Evolutionary conservation across 2,797 vertebrate genomes (phyloP), one percentile per base, ranked within the genome.

Genomic region (Acrocephalus scirpaceus): DNA sequence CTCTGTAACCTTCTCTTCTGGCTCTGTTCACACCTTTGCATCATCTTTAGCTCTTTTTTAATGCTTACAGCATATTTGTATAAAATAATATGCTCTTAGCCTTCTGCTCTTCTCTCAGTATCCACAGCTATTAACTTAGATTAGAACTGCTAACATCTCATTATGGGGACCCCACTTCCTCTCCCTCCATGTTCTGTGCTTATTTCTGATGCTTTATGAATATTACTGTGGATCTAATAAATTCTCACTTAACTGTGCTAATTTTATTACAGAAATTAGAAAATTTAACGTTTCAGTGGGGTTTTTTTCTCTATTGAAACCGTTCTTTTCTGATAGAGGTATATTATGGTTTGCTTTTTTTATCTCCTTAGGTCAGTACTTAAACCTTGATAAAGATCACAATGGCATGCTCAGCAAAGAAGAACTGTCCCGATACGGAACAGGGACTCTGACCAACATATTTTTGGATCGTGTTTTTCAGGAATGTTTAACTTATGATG

Each of bases 391-490:
- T 90, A 99, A 99, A 80, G 99, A 99, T 96, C 99, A 99, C 97
- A 99, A 99, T 27, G 99, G 99, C 73, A 99, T 99, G 99, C 97
- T 99, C 94, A 99, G 99, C 98, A 99, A 99, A 96, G 99, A 99
- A 97, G 99, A 99, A 65, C 98, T 99, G 42, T 99, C 99, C 29
- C 99, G 99, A 2, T 99, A 99, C 12, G 99, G 99, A 96, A 99
- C 99, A 26, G 99, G 99, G 25, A 99, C 99, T 9, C 98, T 99
- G 79, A 99, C 99, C 81, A 98, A 98, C 7, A 98, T 99, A 92
- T 99, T 99, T 96, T 97, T 99, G 96, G 99, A 99, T 95, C 98
- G 99, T 30, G 99, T 99, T 81, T 99, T 99, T 97, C 99, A 99
- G 97, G 99, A 99, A 94, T 99, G 99, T 87, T 98, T 99, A 90